Evolutionary conservation across 2,797 vertebrate species (phyloP).

Genomic region (Mormyrus proboscirostris): DNA sequence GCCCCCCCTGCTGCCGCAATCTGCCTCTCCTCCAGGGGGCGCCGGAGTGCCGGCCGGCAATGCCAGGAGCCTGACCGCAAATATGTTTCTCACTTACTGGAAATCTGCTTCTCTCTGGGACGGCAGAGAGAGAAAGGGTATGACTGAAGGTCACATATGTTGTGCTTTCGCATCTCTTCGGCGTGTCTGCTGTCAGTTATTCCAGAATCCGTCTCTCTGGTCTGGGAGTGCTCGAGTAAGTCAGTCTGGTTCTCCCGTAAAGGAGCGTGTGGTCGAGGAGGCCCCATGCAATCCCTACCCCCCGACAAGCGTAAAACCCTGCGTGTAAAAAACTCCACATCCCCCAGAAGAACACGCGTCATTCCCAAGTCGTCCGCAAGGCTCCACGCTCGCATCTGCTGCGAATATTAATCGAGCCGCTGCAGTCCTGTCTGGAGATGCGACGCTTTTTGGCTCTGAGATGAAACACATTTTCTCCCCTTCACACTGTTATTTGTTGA

Average conservation of each 20-base stretch:
- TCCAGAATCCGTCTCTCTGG: not conserved
- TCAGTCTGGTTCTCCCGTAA: not conserved
- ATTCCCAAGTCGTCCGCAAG: not conserved
- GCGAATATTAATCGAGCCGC: not conserved
- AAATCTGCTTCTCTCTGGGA: conserved; percentile 30
- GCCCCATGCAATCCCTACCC: not conserved
- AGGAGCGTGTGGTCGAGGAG: not conserved
- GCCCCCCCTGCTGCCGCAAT: conserved; percentile 50
- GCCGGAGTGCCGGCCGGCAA: conserved; percentile 45
- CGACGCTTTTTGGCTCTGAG: not conserved
- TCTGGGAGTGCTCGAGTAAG: not conserved
- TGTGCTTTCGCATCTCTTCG: not conserved
- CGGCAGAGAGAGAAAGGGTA: conserved; percentile 5
- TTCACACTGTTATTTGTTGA: conserved; percentile 12
- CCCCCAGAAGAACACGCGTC: not conserved
- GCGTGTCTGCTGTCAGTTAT: not conserved
- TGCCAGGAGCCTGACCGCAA: conserved; percentile 46
- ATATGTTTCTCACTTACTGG: conserved; percentile 39
- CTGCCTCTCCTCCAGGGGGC: conserved; percentile 57
- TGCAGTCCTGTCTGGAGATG: not conserved
- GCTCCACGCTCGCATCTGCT: not conserved
- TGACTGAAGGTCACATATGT: conserved; percentile 13
- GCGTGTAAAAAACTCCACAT: not conserved
- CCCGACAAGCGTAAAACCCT: not conserved
- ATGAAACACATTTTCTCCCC: not conserved